These are phyloP conservation scores for Crocallis elinguaria DNA, from an alignment of 2,888 invertebrate species.

Conservation along the genomic window DNA sequence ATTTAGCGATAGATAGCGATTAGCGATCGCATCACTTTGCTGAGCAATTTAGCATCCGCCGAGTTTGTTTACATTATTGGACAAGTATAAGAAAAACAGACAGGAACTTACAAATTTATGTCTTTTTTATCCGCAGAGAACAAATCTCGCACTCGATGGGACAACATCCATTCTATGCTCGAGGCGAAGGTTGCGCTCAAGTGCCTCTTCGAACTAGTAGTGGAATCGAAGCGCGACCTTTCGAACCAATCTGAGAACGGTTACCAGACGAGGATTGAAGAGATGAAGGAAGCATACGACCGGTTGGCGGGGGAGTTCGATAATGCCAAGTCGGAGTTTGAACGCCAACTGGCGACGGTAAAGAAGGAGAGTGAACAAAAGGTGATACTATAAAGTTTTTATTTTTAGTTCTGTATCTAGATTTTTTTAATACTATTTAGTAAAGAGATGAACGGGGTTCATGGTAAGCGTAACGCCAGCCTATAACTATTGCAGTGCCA, in stretches of 20 bases:
- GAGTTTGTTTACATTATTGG: too few species aligned
- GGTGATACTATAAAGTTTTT: conserved; percentile 56
- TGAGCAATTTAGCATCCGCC: too few species aligned
- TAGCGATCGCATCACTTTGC: too few species aligned
- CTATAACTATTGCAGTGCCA: too few species aligned
- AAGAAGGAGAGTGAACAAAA: conserved; percentile 86
- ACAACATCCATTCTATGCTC: conserved; percentile 89
- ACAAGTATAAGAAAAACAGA: too few species aligned
- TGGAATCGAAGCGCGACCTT: conserved; percentile 80
- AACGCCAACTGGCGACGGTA: conserved; percentile 80
- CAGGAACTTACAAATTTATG: too few species aligned
- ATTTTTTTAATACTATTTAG: too few species aligned
- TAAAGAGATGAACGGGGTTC: too few species aligned
- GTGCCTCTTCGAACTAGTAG: conserved; percentile 85
- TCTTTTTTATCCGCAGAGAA: conserved; percentile 86
- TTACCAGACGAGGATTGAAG: conserved; percentile 74
- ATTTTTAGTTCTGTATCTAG: too few species aligned
- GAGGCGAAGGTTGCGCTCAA: conserved; percentile 91
- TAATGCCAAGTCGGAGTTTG: conserved; percentile 76
- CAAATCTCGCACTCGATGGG: conserved; percentile 88
- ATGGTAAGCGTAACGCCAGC: too few species aligned
- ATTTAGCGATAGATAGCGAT: too few species aligned
- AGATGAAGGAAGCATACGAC: conserved; percentile 79
- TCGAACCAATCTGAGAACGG: conserved; percentile 82
- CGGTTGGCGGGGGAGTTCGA: conserved; percentile 75